phyloP scores from a whole-genome alignment of 2,888 invertebrate genomes.

The Pseudococcus longispinus region DNA sequence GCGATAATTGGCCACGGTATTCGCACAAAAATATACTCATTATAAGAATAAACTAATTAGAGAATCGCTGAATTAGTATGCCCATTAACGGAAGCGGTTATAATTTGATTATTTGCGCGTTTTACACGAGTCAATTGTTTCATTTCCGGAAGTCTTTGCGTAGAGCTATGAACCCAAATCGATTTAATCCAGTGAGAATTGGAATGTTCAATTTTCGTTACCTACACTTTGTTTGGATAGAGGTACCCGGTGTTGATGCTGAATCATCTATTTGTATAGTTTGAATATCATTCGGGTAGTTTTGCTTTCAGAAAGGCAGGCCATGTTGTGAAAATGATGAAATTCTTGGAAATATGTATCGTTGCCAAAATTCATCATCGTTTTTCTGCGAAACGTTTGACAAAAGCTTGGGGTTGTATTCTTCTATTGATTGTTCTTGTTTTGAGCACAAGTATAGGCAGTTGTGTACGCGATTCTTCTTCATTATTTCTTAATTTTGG shows the following conservation, averaged over 20 bases:
- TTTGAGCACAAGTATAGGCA: too few species aligned
- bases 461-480: too few species aligned
- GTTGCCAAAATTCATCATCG: too few species aligned
- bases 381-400: too few species aligned
- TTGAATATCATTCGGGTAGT: not conserved
- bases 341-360: too few species aligned
- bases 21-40: slow-evolving; percentile 14
- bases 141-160: not conserved
- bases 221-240: not conserved
- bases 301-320: not conserved
- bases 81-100: not conserved
- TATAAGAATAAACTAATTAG: slow-evolving; percentile 11
- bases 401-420: too few species aligned
- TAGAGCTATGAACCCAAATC: not conserved
- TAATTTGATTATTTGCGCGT: not conserved
- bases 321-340: too few species aligned
- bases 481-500: too few species aligned
- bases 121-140: slow-evolving; percentile 1
- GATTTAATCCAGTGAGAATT: not conserved
- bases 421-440: too few species aligned
- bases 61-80: not conserved
- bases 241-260: not conserved
- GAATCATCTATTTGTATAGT: not conserved
- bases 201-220: not conserved
- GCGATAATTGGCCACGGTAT: not conserved